phyloP scores from a whole-genome alignment of 2,113 vertebrate species.

The Platysteira castanea region DNA sequence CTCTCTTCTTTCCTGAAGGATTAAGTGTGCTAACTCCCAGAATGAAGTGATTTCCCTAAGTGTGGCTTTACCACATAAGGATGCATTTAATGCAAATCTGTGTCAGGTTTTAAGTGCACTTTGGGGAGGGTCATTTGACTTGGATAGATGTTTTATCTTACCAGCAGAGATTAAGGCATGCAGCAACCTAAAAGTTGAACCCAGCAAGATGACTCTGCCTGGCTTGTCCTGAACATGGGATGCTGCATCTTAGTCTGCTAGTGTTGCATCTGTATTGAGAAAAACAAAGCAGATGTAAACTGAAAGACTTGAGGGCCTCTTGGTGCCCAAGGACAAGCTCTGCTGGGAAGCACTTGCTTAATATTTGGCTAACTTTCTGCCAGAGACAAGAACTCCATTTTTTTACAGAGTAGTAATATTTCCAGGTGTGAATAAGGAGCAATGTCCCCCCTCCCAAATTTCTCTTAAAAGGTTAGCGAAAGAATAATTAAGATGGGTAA shows the following conservation, averaged over 20 bases:
- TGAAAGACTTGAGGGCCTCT: neutral
- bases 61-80: neutral
- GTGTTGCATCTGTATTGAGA: neutral
- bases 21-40: neutral
- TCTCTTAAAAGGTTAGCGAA: neutral
- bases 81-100: neutral
- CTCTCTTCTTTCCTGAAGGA: neutral
- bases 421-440: neutral
- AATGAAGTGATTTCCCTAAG: neutral
- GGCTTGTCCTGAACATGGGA: neutral
- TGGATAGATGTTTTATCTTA: neutral
- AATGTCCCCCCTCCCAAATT: accelerated
- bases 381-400: neutral
- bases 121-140: neutral
- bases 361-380: neutral
- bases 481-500: neutral
- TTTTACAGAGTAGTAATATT: neutral
- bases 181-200: neutral
- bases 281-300: neutral
- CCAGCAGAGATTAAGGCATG: neutral
- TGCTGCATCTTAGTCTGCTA: neutral
- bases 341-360: neutral
- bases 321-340: neutral
- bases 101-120: neutral
- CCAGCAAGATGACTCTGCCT: neutral